phyloP scores from a whole-genome alignment of 1,140 invertebrate genomes.

The Pteromalus puparum region DNA sequence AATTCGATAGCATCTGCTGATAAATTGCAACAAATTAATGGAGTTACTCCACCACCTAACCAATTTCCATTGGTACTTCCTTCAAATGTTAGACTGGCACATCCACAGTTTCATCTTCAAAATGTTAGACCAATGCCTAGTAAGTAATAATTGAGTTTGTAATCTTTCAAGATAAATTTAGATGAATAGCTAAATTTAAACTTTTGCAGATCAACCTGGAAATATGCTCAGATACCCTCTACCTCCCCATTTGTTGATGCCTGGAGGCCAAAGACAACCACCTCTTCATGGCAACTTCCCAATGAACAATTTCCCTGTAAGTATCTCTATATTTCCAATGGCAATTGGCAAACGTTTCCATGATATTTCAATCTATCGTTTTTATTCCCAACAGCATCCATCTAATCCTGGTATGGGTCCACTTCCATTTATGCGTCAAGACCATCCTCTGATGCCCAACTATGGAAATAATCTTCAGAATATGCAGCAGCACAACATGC shows the following conservation, averaged over 20 bases:
- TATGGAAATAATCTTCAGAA: constrained; percentile 66
- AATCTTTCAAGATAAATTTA: not conserved
- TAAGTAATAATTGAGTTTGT: constrained; percentile 54
- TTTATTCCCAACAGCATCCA: constrained; percentile 58
- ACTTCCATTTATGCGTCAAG: constrained; percentile 64
- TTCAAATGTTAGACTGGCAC: constrained; percentile 66
- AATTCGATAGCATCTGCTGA: constrained; percentile 60
- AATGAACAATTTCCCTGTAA: constrained; percentile 66
- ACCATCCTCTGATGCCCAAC: constrained; percentile 64
- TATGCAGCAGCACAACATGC: constrained; percentile 63
- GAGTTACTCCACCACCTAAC: constrained; percentile 58
- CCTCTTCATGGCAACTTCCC: constrained; percentile 67
- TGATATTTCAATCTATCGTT: not conserved
- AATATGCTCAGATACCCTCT: constrained; percentile 71
- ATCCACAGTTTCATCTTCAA: constrained; percentile 67
- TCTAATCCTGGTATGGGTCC: constrained; percentile 63
- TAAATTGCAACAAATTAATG: constrained; percentile 64
- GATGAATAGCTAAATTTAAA: not conserved
- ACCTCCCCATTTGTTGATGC: constrained; percentile 67
- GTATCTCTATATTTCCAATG: constrained; percentile 38
- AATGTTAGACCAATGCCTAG: constrained; percentile 67
- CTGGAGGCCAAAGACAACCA: constrained; percentile 64
- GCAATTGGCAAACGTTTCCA: not conserved
- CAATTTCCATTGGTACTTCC: constrained; percentile 71
- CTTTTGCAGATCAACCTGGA: constrained; percentile 71